These are phyloP conservation scores for Lucinisca nassula DNA, from an alignment of 2,888 invertebrate species.

Conservation along the genomic window DNA sequence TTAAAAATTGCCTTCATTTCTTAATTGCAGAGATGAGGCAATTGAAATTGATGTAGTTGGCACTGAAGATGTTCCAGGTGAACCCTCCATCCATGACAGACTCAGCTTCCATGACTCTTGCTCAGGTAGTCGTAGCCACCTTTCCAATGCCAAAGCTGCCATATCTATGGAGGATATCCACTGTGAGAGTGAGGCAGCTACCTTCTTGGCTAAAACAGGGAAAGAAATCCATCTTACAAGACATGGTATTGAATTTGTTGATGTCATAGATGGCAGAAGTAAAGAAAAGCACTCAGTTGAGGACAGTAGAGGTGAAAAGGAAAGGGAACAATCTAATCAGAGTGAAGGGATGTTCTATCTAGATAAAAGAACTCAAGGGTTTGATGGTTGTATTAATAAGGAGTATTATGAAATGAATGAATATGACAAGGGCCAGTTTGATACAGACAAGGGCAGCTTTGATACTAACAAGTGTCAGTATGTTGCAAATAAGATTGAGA, in stretches of 20 bases:
- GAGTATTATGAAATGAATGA: too few relatives aligned
- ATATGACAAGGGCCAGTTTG: too few relatives aligned
- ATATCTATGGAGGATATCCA: slow-evolving; percentile 74
- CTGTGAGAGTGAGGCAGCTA: slow-evolving; percentile 68
- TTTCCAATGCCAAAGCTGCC: slow-evolving; percentile 46
- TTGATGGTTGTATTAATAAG: too few relatives aligned
- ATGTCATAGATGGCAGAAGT: slow-evolving; percentile 27
- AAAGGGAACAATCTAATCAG: too few relatives aligned
- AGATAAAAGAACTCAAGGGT: too few relatives aligned
- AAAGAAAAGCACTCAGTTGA: too few relatives aligned
- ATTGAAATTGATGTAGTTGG: slow-evolving; percentile 6
- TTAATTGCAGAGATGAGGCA: neutral
- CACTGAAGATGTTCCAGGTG: neutral
- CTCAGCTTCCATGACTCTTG: slow-evolving; percentile 1
- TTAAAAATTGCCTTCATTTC: too few relatives aligned
- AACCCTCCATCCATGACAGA: neutral
- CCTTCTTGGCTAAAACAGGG: slow-evolving; percentile 61
- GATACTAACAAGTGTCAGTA: too few relatives aligned
- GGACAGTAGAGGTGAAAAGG: neutral
- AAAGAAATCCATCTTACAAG: slow-evolving; percentile 60
- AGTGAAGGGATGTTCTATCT: too few relatives aligned
- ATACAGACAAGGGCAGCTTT: too few relatives aligned
- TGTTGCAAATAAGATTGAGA: too few relatives aligned
- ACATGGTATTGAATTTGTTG: slow-evolving; percentile 52
- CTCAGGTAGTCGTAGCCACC: neutral